Evolutionary conservation across 2,113 vertebrate species (phyloP).

Genomic region (human (Homo sapiens)): DNA sequence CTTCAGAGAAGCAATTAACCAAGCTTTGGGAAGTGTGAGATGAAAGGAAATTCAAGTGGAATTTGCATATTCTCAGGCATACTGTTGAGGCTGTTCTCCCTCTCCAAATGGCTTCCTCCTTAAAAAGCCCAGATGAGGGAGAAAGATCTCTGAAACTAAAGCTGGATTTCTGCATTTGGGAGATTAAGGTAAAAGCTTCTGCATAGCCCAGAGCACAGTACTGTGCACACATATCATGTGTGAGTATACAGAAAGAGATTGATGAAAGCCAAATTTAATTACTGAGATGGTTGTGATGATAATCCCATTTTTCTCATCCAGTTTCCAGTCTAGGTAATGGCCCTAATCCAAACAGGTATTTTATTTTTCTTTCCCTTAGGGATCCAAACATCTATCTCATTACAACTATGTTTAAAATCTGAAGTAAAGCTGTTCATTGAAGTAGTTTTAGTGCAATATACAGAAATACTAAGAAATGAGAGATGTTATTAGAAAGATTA

Average conservation of each 20-base stretch:
- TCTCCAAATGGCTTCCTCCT: background rate
- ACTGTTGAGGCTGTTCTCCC: background rate
- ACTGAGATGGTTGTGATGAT: conserved; percentile 24
- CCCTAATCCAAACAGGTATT: background rate
- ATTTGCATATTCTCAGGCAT: background rate
- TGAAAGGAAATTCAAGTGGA: conserved; percentile 22
- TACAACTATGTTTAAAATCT: background rate
- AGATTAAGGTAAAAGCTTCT: conserved; percentile 56
- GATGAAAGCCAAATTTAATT: conserved; percentile 48
- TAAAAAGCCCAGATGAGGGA: background rate
- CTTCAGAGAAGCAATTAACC: conserved; percentile 33
- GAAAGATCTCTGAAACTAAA: background rate
- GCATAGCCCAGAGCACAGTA: background rate
- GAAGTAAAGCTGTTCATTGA: background rate
- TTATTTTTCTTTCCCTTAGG: background rate
- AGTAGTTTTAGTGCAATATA: background rate
- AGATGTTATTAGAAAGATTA: background rate
- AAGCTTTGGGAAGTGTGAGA: background rate
- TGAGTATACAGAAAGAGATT: background rate
- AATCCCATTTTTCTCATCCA: background rate
- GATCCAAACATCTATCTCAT: background rate
- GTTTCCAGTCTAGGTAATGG: conserved; percentile 4
- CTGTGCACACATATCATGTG: background rate
- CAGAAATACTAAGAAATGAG: background rate
- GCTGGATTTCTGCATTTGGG: conserved; percentile 29